phyloP scores from a whole-genome alignment of 1,140 invertebrate genomes.

The Papilio helenus region DNA sequence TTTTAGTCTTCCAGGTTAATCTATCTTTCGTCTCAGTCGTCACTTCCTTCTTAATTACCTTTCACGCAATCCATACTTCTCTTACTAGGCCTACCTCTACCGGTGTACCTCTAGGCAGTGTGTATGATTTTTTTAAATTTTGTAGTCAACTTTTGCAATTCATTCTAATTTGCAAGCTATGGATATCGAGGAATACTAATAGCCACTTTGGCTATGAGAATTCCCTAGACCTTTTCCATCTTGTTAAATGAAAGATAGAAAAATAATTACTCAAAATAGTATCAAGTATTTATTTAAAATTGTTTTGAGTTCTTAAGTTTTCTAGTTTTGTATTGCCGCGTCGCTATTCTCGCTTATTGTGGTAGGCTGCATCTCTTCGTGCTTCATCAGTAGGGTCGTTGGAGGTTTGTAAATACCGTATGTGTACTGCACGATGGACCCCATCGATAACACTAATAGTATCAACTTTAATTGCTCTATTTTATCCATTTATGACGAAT shows the following conservation, averaged over 20 bases:
- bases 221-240: not conserved
- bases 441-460: conserved; percentile 57
- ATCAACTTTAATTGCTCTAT: conserved; percentile 55
- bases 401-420: conserved; percentile 54
- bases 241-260: not conserved
- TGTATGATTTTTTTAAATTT: no score
- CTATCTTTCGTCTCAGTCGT: no score
- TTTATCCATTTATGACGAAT: conserved; percentile 56
- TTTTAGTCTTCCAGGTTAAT: no score
- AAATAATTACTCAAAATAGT: not conserved
- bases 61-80: no score
- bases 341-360: not conserved
- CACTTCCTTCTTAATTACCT: no score
- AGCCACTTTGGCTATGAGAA: no score
- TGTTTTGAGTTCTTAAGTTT: not conserved
- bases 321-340: not conserved
- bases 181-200: no score
- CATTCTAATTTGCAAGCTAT: no score
- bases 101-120: no score
- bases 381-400: conserved; percentile 36
- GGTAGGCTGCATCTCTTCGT: conserved; percentile 25
- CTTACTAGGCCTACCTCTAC: no score
- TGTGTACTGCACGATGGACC: conserved; percentile 60
- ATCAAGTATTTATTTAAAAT: not conserved
- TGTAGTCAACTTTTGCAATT: no score